Base-by-base conservation (phyloP, 2,113 vertebrate genomes). In the Aythya baeri region DNA sequence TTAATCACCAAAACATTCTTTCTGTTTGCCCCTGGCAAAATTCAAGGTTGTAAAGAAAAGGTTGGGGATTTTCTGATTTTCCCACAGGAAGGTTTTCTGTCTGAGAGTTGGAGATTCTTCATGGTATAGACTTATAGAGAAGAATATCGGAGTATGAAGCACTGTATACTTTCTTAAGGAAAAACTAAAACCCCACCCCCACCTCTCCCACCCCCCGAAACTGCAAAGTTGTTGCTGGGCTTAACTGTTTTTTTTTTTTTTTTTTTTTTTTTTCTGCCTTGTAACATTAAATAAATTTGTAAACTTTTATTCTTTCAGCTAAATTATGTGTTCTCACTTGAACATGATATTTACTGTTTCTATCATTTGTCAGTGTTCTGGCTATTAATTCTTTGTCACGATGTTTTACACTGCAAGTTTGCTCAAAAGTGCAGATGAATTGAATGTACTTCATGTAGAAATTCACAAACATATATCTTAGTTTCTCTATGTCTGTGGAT, bases 11-110 rank as follows among this genome's bases (percentile, higher is more conserved):
- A 91, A 95, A 95, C 0, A 1, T 74, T 96, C 59, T 74, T 71
- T 93, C 55, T 89, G 11, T 38, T 92, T 92, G 83, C 58, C 80
- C 12, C 61, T 66, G 65, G 83, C 66, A 83, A 94, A 66, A 92
- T 82, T 81, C 61, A 78, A 6, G 18, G 54, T 82, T 3, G 2
- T 68, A 86, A 88, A 68, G 52, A 84, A 84, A 73, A 85, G 49
- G n/a, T 68, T 78, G 63, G 61, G 73, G 57, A 82, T 93, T 96
- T 96, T 65, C 26, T 41, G 62, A 29, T 41, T 29, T 65, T 95
- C 90, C 80, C 76, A 81, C 65, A 95, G 80, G 61, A 86, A 88
- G 43, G 23, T 12, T 95, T 59, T 2, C 71, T 87, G 29, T 50
- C n/a, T 93, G 76, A 86, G 14, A 18, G 78, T 72, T 86, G 86